Base-by-base conservation (phyloP, 2,888 invertebrate genomes). In the Pollenia angustigena region DNA sequence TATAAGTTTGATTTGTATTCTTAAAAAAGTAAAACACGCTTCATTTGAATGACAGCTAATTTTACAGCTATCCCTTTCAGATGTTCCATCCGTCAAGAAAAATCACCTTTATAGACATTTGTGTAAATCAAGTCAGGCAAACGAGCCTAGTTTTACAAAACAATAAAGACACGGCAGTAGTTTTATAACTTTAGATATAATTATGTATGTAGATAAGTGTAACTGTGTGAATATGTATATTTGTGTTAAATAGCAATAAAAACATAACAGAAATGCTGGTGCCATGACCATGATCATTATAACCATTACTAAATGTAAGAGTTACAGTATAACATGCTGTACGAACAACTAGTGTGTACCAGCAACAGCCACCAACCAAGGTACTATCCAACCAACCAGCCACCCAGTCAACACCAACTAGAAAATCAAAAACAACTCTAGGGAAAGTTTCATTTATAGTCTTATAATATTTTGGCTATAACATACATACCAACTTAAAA, bases 121-220 rank as follows among this genome's bases (percentile, higher is more conserved):
- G 0, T 54, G 14, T 10, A 54, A 4, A 78, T 68, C 48, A 42
- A 72, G 46, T n/a, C 11, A 23, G 54, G 16, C 52, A 58, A 32
- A 75, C 60, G 32, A 76, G 52, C 40, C 68, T 69, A 18, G 58
- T 75, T 68, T 48, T 16, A 75, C 75, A 64, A 69, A 64, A 64
- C 75, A 54, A 81, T 76, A 81, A 85, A 78, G 78, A 81, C 50
- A 56, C 76, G 64, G 42, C 64, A 71, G 64, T 54, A 80, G 74
- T 74, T 69, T 74, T 40, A 84, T 23, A 54, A 54, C 52, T 60
- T 69, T 54, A 11, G 32, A 40, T 75, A 16, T 4, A 8, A 16
- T 8, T 58, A 4, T 32, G 58, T 58, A 6, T 58, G 1, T 12
- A 44, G 14, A 7, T 58, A n/a, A 16, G 12, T 40, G 10, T 56